Conservation (phyloP, 2,113 vertebrate species). For the Paratilapia polleni region DNA sequence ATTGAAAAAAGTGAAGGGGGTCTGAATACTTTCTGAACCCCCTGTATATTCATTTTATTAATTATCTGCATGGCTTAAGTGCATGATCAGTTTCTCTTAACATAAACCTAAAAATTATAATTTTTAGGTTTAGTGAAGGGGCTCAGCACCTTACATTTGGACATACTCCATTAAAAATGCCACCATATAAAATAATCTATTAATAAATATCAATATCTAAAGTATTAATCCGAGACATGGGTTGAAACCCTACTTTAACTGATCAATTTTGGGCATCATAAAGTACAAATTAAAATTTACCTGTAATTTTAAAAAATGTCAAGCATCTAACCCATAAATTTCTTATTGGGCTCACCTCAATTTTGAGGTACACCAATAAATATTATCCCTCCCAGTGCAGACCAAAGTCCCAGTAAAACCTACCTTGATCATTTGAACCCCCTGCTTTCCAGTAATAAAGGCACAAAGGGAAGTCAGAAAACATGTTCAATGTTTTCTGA, state of each 20-base stretch:
- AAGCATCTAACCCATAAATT: not conserved
- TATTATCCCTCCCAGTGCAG: not conserved
- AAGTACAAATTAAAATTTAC: not conserved
- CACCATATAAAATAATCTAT: too few species aligned
- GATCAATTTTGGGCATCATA: rapidly evolving
- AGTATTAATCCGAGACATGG: not conserved
- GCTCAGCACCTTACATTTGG: not conserved
- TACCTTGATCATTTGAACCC: not conserved
- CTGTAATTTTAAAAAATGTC: not conserved
- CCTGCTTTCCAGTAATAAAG: not conserved
- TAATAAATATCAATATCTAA: too few species aligned
- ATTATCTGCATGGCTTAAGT: too few species aligned
- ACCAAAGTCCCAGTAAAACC: not conserved
- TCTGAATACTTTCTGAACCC: too few species aligned
- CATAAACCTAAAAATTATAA: not conserved
- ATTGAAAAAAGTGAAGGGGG: too few species aligned
- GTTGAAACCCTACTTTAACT: not conserved
- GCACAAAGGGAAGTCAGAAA: too few species aligned
- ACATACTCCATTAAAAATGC: too few species aligned
- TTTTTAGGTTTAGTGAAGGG: not conserved
- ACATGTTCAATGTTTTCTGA: too few species aligned
- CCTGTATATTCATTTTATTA: too few species aligned
- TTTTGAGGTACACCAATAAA: not conserved
- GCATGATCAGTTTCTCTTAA: not conserved
- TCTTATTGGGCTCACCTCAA: rapidly evolving